phyloP scores from a whole-genome alignment of 2,888 invertebrate genomes.

The Busseola fusca region DNA sequence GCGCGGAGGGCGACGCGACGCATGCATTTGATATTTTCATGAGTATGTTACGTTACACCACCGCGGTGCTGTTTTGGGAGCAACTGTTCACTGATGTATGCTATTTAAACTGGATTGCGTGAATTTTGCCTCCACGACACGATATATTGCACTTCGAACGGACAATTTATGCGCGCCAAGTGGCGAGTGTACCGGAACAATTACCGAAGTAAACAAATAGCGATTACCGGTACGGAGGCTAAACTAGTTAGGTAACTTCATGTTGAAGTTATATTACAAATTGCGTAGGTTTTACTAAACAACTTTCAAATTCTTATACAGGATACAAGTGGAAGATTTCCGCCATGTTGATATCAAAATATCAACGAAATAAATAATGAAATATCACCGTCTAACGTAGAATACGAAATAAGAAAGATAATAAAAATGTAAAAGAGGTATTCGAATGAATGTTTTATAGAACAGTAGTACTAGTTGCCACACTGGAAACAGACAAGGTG shows the following conservation, averaged over 20 bases:
- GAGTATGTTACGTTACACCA: slow-evolving; percentile 64
- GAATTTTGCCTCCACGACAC: slow-evolving; percentile 62
- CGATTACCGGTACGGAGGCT: slow-evolving; percentile 69
- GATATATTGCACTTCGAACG: slow-evolving; percentile 75
- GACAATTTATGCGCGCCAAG: slow-evolving; percentile 76
- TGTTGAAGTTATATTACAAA: slow-evolving; percentile 12
- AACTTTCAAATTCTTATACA: slow-evolving; percentile 8
- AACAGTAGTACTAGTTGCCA: slow-evolving; percentile 54
- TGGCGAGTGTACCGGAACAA: slow-evolving; percentile 75
- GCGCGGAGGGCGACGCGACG: slow-evolving; percentile 33
- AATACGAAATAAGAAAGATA: slow-evolving; percentile 63
- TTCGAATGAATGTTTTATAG: slow-evolving; percentile 73
- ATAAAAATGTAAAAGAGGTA: slow-evolving; percentile 72
- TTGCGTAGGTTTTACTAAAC: slow-evolving; percentile 6
- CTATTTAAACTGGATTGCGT: slow-evolving; percentile 71
- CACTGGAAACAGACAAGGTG: slow-evolving; percentile 42
- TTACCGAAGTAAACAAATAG: slow-evolving; percentile 77
- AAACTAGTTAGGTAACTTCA: slow-evolving; percentile 18
- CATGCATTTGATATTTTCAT: slow-evolving; percentile 66
- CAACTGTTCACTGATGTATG: slow-evolving; percentile 63
- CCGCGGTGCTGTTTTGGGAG: slow-evolving; percentile 61
- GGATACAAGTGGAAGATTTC: slow-evolving; percentile 12
- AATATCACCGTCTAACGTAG: slow-evolving; percentile 36
- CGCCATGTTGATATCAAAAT: slow-evolving; percentile 56
- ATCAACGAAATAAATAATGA: slow-evolving; percentile 49